Evolutionary conservation across 2,797 vertebrate species (phyloP).

Genomic region (Gymnothorax javanicus): DNA sequence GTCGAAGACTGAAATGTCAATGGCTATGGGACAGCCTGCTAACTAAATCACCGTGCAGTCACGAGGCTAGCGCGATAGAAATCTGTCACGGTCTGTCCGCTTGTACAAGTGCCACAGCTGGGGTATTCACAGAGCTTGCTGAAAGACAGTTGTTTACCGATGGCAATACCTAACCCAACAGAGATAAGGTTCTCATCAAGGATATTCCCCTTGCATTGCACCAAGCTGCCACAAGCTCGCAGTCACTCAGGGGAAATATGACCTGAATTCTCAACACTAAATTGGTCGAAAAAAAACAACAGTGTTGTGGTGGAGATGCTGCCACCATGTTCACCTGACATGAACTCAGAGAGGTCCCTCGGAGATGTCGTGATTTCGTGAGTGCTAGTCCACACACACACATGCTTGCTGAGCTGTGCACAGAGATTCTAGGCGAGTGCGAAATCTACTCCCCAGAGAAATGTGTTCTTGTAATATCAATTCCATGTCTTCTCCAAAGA

Average conservation of each 20-base stretch:
- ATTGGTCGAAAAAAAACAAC: neutral
- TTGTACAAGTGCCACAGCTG: neutral
- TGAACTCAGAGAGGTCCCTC: neutral
- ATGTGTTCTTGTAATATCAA: constrained; percentile 11
- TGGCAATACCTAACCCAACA: neutral
- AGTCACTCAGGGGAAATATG: neutral
- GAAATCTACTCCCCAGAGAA: neutral
- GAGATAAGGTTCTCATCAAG: neutral
- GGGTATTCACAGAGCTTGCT: neutral
- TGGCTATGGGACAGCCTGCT: neutral
- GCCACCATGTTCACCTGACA: neutral
- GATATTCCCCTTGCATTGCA: neutral
- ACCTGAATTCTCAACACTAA: neutral
- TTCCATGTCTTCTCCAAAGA: neutral
- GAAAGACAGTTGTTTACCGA: neutral
- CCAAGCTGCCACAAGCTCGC: neutral
- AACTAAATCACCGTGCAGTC: neutral
- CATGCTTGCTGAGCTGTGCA: constrained; percentile 3
- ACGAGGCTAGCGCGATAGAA: neutral
- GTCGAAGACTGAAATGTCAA: neutral
- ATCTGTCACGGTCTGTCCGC: neutral
- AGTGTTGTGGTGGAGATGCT: neutral
- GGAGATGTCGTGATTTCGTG: neutral
- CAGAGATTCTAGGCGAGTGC: neutral
- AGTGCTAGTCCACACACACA: neutral